phyloP scores from a whole-genome alignment of 2,113 vertebrate species.

The Antigone vipio region DNA sequence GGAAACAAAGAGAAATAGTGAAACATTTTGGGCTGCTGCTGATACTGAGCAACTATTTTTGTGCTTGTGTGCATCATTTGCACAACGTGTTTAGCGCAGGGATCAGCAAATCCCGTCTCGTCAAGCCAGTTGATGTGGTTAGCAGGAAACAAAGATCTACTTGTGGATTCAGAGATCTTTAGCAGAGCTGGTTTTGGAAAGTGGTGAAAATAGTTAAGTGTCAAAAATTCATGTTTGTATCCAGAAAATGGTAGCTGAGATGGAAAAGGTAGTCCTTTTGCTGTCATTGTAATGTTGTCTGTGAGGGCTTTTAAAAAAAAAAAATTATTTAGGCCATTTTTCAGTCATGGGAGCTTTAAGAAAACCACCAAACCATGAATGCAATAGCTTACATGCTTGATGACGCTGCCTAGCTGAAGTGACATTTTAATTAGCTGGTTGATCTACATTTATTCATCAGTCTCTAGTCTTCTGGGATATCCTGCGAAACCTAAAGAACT shows the following conservation, averaged over 20 bases:
- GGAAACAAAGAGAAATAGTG: background rate
- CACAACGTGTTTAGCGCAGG: background rate
- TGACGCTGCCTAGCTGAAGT: background rate
- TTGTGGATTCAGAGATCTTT: background rate
- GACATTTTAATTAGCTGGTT: background rate
- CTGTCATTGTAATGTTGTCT: background rate
- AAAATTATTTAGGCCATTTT: background rate
- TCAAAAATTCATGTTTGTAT: background rate
- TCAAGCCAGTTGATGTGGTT: background rate
- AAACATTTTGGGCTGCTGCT: background rate
- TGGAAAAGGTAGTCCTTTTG: background rate
- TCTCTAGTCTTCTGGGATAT: background rate
- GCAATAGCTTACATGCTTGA: background rate
- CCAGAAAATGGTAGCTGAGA: background rate
- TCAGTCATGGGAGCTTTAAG: background rate
- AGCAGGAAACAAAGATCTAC: background rate
- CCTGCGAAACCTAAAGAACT: background rate
- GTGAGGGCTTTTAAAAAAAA: background rate
- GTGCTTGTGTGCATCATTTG: background rate
- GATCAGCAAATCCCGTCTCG: background rate
- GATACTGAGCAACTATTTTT: background rate
- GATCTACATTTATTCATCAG: background rate
- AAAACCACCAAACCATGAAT: background rate
- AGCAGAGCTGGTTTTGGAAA: background rate
- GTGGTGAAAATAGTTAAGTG: background rate